Evolutionary conservation across 2,888 invertebrate genomes (phyloP), one percentile per base, ranked within the genome.

Genomic region (Meiosimyza platycephala): DNA sequence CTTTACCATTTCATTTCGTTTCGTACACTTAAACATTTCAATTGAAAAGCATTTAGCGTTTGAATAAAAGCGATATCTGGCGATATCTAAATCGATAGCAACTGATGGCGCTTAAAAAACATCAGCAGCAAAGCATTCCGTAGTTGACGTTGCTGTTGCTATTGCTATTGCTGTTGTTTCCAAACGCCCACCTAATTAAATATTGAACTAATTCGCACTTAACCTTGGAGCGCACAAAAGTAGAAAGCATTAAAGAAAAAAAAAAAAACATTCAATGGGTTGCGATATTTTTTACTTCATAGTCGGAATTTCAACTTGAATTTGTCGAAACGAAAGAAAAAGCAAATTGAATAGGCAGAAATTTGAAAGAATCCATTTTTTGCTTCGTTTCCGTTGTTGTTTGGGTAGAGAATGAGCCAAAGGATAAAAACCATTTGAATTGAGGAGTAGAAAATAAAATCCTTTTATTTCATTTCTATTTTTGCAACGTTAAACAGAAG

Each of bases 101-200:
- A 57, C 18, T 18, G 2, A 28, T 5, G 2, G n/a, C 16, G 54
- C 28, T 15, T 6, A 6, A 28, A n/a, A 28, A 57, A 28, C 57
- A 57, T 13, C 22, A 18, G n/a, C 57, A 13, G 6, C 11, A 28
- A 28, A 1, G 18, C 15, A 3, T 55, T 15, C 4, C 55, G 16
- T 55, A 6, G 50, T 12, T 22, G 40, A 6, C 12, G 28, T 62
- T 22, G 40, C 15, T 40, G 40, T 15, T 16, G 52, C 66, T 22
- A 47, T 75, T 65, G 50, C 15, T 50, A 15, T 67, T 28, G 51
- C 73, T 74, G 22, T 67, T 71, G 71, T 33, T 54, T 62, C 16
- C 22, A 55, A 55, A 11, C 18, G 63, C 63, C 63, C 48, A 57
- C 63, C 63, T 63, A 63, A 63, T 63, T 63, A 47, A 63, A 47